A percentile compares a stretch with the other conserved stretches of the same genome.
These are phyloP conservation scores for Vidua macroura DNA, from an alignment of 2,113 vertebrate genomes.

Conservation along the genomic window DNA sequence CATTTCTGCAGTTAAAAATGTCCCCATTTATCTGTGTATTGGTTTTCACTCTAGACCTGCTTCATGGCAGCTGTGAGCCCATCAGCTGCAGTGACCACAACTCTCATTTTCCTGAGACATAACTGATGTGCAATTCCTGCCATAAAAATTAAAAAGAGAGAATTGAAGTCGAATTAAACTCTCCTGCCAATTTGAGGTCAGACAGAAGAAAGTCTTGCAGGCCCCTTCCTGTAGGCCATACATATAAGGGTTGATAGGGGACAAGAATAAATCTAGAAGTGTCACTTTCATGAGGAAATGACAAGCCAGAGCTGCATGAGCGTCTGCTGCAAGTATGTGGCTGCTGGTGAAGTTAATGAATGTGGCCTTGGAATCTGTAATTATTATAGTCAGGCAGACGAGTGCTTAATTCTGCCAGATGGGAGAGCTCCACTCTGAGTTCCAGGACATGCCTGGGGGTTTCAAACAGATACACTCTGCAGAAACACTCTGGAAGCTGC, in stretches of 20 bases:
- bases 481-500: neutral
- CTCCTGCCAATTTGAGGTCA: neutral
- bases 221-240: neutral
- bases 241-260: neutral
- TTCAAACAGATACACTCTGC: neutral
- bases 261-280: neutral
- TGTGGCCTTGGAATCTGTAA: slow-evolving; percentile 18
- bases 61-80: neutral
- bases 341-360: neutral
- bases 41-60: neutral
- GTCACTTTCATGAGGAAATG: neutral
- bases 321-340: neutral
- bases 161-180: neutral
- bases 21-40: neutral
- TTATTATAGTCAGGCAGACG: neutral
- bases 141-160: neutral
- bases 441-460: neutral
- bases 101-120: neutral
- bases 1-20: neutral
- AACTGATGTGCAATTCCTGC: neutral
- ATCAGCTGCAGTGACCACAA: neutral
- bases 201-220: neutral
- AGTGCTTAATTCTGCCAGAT: slow-evolving; percentile 16
- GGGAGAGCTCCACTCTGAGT: neutral
- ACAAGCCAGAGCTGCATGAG: neutral